Conservation (phyloP, 1,140 invertebrate species). For the Liolophura sinensis region DNA sequence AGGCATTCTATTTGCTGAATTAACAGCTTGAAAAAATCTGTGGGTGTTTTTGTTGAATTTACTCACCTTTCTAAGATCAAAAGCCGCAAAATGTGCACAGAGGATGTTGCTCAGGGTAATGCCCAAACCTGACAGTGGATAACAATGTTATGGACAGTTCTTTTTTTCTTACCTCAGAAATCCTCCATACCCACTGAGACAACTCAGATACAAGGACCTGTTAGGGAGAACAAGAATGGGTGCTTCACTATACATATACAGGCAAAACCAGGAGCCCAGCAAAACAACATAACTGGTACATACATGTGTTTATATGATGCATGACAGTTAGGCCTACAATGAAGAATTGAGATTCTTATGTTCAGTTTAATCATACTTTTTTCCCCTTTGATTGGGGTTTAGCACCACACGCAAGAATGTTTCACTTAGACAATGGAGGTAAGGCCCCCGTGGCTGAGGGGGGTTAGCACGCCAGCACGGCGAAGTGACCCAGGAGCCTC, state of each 20-base stretch:
- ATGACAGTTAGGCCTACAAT: too few relatives aligned
- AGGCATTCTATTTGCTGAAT: not conserved
- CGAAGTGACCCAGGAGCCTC: too few relatives aligned
- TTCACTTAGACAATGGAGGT: too few relatives aligned
- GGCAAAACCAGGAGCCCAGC: slow-evolving; percentile 78
- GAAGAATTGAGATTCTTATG: too few relatives aligned
- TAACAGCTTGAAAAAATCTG: not conserved
- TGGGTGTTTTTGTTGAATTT: not conserved
- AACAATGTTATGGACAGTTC: not conserved
- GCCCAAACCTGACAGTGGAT: not conserved
- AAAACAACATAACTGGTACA: slow-evolving; percentile 71
- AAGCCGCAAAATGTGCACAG: too few relatives aligned
- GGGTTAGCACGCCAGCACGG: too few relatives aligned
- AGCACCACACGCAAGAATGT: too few relatives aligned
- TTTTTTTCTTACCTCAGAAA: not conserved
- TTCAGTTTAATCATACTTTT: too few relatives aligned
- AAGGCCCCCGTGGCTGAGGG: too few relatives aligned
- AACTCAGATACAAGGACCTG: not conserved
- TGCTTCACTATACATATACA: slow-evolving; percentile 59
- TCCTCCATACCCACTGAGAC: not conserved
- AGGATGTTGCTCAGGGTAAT: not conserved
- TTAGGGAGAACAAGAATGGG: slow-evolving; percentile 8
- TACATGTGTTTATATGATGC: too few relatives aligned
- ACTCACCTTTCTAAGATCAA: too few relatives aligned
- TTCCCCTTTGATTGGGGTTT: too few relatives aligned